Conservation (phyloP, 2,888 invertebrate genomes). For the Acanthosepion pharaonis region DNA sequence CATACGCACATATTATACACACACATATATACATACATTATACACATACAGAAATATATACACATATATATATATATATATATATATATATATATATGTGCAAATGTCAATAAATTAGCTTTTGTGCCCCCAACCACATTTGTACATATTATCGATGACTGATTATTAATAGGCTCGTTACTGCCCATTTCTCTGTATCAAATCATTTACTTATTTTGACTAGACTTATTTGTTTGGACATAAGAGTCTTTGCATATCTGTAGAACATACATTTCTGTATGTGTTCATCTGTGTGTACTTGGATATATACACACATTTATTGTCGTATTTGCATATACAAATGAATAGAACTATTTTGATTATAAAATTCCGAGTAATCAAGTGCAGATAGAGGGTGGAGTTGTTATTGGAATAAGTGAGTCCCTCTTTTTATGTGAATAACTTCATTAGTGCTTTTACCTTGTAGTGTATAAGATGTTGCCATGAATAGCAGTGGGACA, state of each 20-base stretch:
- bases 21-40: no score
- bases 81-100: no score
- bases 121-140: no score
- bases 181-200: neutral
- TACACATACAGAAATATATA: no score
- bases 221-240: neutral
- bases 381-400: neutral
- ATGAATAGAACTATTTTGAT: neutral
- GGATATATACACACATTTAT: neutral
- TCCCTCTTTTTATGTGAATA: conserved; percentile 33
- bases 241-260: neutral
- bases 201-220: neutral
- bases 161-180: conserved; percentile 7
- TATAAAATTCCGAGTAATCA: neutral
- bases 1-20: no score
- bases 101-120: no score
- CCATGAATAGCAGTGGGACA: neutral
- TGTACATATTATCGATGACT: neutral
- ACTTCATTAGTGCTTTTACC: conserved; percentile 12
- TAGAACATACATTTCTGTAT: neutral
- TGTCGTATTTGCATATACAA: neutral
- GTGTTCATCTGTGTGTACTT: neutral
- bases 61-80: no score
- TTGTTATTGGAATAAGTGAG: neutral
- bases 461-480: neutral